These are phyloP conservation scores for Drosophila neotestacea DNA, from an alignment of 2,888 invertebrate genomes.

Conservation along the genomic window DNA sequence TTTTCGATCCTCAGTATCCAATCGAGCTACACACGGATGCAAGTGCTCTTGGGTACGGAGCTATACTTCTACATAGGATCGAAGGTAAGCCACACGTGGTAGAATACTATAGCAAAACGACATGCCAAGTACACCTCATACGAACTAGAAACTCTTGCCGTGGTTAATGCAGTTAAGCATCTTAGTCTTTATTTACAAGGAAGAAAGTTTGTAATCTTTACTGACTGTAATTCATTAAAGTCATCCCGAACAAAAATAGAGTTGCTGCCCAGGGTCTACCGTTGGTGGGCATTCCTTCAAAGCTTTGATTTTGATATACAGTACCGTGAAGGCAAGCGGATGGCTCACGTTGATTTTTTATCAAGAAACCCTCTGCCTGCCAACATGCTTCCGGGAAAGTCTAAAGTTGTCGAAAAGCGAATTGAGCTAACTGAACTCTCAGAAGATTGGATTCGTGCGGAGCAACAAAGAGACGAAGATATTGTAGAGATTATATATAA, in stretches of 20 bases:
- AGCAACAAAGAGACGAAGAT: background rate
- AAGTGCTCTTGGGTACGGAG: background rate
- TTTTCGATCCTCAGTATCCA: no score
- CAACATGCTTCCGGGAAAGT: background rate
- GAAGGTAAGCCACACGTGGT: constrained; percentile 9
- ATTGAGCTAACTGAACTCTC: background rate
- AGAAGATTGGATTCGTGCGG: background rate
- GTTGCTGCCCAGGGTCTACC: constrained; percentile 20
- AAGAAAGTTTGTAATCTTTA: constrained; percentile 10
- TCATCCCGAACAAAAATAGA: constrained; percentile 17
- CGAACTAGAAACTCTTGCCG: constrained; percentile 8
- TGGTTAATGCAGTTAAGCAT: constrained; percentile 11
- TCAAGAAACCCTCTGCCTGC: background rate
- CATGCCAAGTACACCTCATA: constrained; percentile 4
- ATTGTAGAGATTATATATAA: background rate
- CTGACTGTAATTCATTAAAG: constrained; percentile 11
- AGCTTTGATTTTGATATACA: constrained; percentile 26
- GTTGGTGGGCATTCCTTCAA: constrained; percentile 34
- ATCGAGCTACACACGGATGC: background rate
- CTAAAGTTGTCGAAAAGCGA: background rate
- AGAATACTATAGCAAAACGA: constrained; percentile 14
- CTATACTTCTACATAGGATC: constrained; percentile 16
- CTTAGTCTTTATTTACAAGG: constrained; percentile 9
- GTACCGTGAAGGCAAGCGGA: constrained; percentile 5
- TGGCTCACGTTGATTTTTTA: constrained; percentile 3